Evolutionary conservation across 2,113 vertebrate species (phyloP).

Genomic region (Seriola quinqueradiata): DNA sequence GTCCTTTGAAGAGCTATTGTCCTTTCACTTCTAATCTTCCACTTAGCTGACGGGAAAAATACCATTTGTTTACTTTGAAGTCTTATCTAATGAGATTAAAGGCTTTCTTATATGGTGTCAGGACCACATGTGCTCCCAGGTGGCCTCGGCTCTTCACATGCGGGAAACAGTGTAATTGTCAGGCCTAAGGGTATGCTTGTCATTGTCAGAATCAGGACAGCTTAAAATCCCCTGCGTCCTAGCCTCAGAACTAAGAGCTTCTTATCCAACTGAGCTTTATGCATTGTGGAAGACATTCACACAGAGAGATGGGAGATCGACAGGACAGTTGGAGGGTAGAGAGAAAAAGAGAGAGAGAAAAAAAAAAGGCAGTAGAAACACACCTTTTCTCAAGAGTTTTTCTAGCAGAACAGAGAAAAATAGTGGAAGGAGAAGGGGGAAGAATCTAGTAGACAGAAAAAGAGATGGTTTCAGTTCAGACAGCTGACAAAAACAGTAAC

Average conservation of each 20-base stretch:
- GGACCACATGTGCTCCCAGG: slow-evolving; percentile 63
- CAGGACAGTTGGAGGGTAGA: slow-evolving; percentile 63
- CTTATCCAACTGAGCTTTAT: slow-evolving; percentile 60
- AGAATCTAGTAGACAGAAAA: slow-evolving; percentile 73
- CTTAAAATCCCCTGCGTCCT: slow-evolving; percentile 61
- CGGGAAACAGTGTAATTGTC: slow-evolving; percentile 70
- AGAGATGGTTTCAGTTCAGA: slow-evolving; percentile 82
- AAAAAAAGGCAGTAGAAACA: slow-evolving; percentile 49
- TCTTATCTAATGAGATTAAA: slow-evolving; percentile 64
- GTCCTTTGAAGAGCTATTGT: slow-evolving; percentile 17
- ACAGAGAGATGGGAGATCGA: slow-evolving; percentile 48
- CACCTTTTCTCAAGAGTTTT: slow-evolving; percentile 78
- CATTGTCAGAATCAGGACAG: slow-evolving; percentile 77
- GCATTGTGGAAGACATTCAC: slow-evolving; percentile 24
- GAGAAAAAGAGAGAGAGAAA: neutral
- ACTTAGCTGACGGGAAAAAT: slow-evolving; percentile 38
- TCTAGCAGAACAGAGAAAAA: slow-evolving; percentile 74
- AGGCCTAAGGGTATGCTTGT: slow-evolving; percentile 70
- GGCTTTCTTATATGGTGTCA: slow-evolving; percentile 60
- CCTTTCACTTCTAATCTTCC: slow-evolving; percentile 31
- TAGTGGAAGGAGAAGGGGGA: slow-evolving; percentile 55
- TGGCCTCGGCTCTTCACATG: slow-evolving; percentile 63
- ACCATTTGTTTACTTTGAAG: slow-evolving; percentile 52
- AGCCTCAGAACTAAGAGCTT: slow-evolving; percentile 69
- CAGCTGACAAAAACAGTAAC: slow-evolving; percentile 60